phyloP scores from a whole-genome alignment of 2,888 invertebrate species.

The Nyleta sp. region DNA sequence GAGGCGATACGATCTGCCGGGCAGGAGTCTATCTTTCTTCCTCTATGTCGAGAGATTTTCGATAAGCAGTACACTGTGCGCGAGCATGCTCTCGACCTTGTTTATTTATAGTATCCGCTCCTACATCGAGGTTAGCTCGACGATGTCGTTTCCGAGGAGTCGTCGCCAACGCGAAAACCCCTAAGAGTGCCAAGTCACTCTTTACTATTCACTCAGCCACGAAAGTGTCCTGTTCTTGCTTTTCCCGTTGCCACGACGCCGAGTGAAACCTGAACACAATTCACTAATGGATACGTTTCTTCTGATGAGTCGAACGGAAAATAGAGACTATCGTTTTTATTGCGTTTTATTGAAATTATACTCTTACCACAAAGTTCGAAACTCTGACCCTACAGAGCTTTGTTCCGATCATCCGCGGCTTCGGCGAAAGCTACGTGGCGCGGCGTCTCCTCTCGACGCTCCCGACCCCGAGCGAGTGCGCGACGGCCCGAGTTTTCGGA shows the following conservation, averaged over 20 bases:
- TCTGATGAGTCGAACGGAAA: conserved; percentile 28
- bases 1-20: conserved; percentile 63
- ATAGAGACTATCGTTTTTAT: conserved; percentile 25
- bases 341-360: conserved; percentile 16
- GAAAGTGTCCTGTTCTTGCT: conserved; percentile 52
- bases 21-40: conserved; percentile 58
- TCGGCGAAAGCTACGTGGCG: conserved; percentile 70
- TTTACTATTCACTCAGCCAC: conserved; percentile 59
- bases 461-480: conserved; percentile 83
- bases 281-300: conserved; percentile 41
- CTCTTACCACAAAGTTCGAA: no score
- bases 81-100: conserved; percentile 62
- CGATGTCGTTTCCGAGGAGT: conserved; percentile 62
- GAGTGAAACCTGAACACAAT: conserved; percentile 39
- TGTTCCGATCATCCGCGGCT: no score
- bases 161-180: conserved; percentile 62
- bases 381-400: no score
- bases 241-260: conserved; percentile 28
- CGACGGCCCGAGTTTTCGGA: conserved; percentile 83
- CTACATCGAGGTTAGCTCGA: conserved; percentile 59
- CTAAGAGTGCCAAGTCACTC: conserved; percentile 60
- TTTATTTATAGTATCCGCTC: conserved; percentile 65
- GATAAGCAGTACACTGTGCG: conserved; percentile 60
- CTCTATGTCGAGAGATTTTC: conserved; percentile 59
- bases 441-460: conserved; percentile 72